A percentile compares a stretch with the other conserved stretches of the same genome.
Conservation (phyloP, 2,113 vertebrate species). For the Trinectes maculatus region DNA sequence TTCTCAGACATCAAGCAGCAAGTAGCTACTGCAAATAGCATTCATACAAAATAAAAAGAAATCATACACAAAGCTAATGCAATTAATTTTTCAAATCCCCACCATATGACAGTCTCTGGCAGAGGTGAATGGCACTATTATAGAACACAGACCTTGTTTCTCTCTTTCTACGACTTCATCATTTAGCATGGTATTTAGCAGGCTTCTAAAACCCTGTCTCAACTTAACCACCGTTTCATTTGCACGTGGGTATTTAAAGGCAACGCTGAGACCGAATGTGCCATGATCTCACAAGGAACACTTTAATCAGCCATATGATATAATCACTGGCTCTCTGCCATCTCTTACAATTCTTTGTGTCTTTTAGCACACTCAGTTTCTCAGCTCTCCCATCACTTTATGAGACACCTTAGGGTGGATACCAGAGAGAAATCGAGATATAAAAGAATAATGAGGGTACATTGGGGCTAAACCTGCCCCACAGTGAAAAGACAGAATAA, state of each 20-base stretch:
- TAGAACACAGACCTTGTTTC: too few species aligned
- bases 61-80: conserved; percentile 1
- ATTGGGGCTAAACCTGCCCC: conserved; percentile 26
- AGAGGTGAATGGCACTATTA: too few species aligned
- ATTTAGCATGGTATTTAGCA: too few species aligned
- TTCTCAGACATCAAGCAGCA: background rate
- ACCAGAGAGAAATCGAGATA: conserved; percentile 47
- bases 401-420: conserved; percentile 50
- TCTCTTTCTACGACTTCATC: too few species aligned
- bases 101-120: too few species aligned
- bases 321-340: conserved; percentile 7
- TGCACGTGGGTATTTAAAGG: background rate
- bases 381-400: conserved; percentile 39
- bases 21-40: background rate
- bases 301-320: conserved; percentile 46
- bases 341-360: conserved; percentile 24
- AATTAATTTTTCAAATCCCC: too few species aligned
- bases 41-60: background rate
- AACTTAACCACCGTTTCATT: conserved; percentile 14
- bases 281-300: conserved; percentile 32
- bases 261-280: conserved; percentile 23
- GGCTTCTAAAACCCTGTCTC: too few species aligned
- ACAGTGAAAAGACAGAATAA: conserved; percentile 17
- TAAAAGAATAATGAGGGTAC: conserved; percentile 58
- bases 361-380: conserved; percentile 21